Evolutionary conservation across 2,113 vertebrate species (phyloP).

Genomic region (Podilymbus podiceps): DNA sequence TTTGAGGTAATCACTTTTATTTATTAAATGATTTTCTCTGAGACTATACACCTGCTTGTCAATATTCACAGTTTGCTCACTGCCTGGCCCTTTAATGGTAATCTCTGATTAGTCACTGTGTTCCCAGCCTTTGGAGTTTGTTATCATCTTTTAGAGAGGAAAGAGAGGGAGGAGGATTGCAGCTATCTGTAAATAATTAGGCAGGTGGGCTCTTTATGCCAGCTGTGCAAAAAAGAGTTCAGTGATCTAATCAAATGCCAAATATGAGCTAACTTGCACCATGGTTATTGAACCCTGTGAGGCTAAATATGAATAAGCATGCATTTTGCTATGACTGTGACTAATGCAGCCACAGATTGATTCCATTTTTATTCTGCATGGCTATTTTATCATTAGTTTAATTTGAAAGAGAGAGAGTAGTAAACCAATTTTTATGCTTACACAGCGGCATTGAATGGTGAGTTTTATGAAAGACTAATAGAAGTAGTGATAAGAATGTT

Average conservation of each 20-base stretch:
- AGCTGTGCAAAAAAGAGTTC: not conserved
- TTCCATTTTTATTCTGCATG: not conserved
- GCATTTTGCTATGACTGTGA: not conserved
- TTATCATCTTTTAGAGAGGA: not conserved
- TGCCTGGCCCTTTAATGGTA: not conserved
- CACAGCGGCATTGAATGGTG: not conserved
- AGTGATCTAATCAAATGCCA: not conserved
- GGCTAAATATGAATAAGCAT: not conserved
- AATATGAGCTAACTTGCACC: not conserved
- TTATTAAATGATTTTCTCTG: not conserved
- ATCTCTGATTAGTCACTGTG: not conserved
- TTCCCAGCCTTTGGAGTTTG: not conserved
- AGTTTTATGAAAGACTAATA: not conserved
- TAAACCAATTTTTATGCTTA: not conserved
- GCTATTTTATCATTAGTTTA: not conserved
- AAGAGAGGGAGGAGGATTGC: not conserved
- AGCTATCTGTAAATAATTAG: conserved; percentile 14
- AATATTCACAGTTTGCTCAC: not conserved
- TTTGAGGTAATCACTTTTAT: not conserved
- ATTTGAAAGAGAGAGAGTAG: not conserved
- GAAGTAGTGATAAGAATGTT: not conserved
- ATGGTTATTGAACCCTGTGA: not conserved
- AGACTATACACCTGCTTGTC: not conserved
- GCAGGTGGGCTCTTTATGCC: not conserved
- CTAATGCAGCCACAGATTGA: not conserved